Percentiles rank a stretch among this genome's conserved stretches.
phyloP scores from a whole-genome alignment of 2,888 invertebrate species.

The Lymantria monacha region DNA sequence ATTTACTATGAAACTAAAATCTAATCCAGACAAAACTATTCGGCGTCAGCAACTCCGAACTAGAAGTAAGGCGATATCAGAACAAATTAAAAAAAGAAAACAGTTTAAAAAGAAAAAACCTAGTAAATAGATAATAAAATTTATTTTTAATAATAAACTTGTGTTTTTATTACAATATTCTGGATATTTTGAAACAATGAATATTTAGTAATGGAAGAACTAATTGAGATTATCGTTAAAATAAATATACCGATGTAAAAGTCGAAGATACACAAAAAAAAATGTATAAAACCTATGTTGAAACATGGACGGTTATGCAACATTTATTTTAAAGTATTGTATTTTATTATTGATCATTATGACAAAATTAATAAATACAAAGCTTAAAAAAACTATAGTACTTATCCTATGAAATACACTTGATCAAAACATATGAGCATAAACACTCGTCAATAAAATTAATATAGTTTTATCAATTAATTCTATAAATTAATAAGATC shows the following conservation, averaged over 20 bases:
- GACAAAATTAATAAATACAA: too few relatives aligned
- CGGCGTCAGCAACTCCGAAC: slow-evolving; percentile 74
- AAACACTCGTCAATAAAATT: too few relatives aligned
- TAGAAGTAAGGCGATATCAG: slow-evolving; percentile 71
- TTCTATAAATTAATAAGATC: not conserved
- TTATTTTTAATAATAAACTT: slow-evolving; percentile 26
- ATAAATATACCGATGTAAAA: not conserved
- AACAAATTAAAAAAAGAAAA: slow-evolving; percentile 73
- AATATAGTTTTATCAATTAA: too few relatives aligned
- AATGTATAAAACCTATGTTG: not conserved
- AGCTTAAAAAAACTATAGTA: too few relatives aligned
- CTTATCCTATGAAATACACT: too few relatives aligned
- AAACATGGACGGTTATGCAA: too few relatives aligned
- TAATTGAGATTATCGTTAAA: slow-evolving; percentile 1
- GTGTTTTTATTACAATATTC: slow-evolving; percentile 17
- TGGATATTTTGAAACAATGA: not conserved
- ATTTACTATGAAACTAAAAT: slow-evolving; percentile 42
- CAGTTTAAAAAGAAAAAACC: slow-evolving; percentile 65
- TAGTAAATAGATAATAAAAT: slow-evolving; percentile 47
- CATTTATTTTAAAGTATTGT: too few relatives aligned
- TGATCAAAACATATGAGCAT: too few relatives aligned
- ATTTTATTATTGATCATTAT: too few relatives aligned
- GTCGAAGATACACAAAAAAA: not conserved
- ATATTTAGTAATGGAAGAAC: slow-evolving; percentile 21
- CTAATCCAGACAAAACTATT: slow-evolving; percentile 70